Base-by-base conservation (phyloP, 1,140 invertebrate species). In the Aphidius gifuensis region DNA sequence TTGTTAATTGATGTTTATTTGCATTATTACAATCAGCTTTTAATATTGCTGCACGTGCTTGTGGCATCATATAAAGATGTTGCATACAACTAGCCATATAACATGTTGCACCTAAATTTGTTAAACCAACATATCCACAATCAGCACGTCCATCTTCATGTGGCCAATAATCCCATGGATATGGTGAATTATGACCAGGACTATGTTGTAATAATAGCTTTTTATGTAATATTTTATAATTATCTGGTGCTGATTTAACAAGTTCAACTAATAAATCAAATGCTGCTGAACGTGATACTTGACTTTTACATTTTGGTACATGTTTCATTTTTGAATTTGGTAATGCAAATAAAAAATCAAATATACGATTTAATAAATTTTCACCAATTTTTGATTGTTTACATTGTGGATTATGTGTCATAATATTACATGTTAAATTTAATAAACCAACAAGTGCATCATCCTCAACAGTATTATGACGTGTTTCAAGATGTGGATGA, bases 31-130 rank as follows among this genome's bases (percentile, higher is more conserved):
- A 85, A 71, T 88, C 83, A 3, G 89, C 87, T 8, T 84, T 83
- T 32, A 98, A 72, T 59, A 98, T 90, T 0, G 92, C 90, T 42
- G 88, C 85, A 59, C 95, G 82, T 1, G 92, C 92, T 72, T 93
- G 90, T 5, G 94, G 94, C 87, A 97, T 95, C 94, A 97, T 97
- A 71, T 94, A 97, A 40, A 97, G 77, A 80, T 97, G 95, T 75
- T 98, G 95, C 87, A 97, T 94, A 73, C 93, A 96, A 23, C 94
- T 94, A 4, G 95, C 95, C 93, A 97, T 95, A 76, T 98, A 97
- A 76, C 95, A 98, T 0, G 95, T 97, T 9, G 95, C 95, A 23
- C 96, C 95, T 5, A 97, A 80, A 80, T 98, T 98, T 0, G 93
- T 96, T 5, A 97, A 80, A 0, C 96, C 96, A 1, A 96, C 94